phyloP scores from a whole-genome alignment of 2,113 vertebrate genomes.

The Archocentrus centrarchus region DNA sequence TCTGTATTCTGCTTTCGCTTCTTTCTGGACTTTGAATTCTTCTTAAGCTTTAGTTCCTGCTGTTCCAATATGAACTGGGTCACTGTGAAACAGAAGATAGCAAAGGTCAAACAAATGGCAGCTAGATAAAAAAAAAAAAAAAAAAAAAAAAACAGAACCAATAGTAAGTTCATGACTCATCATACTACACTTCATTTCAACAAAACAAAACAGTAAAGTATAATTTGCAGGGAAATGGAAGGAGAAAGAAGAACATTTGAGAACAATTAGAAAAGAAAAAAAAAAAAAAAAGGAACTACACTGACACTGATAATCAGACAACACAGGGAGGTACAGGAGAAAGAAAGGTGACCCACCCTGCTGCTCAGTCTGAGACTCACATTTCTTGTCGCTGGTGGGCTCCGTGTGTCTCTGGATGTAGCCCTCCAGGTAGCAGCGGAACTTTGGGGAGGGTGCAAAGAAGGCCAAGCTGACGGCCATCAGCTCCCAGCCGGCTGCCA shows the following conservation, averaged over 20 bases:
- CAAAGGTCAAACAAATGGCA: conserved; percentile 33
- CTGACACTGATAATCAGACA: conserved; percentile 13
- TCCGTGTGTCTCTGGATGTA: conserved; percentile 93
- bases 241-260: neutral
- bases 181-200: neutral
- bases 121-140: neutral
- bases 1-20: conserved; percentile 91
- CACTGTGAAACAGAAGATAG: conserved; percentile 77
- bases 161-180: neutral
- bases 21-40: conserved; percentile 92
- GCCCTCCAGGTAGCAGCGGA: conserved; percentile 91
- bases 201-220: neutral
- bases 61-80: conserved; percentile 88
- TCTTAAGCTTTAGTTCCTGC: conserved; percentile 89
- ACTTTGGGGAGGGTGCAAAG: conserved; percentile 91
- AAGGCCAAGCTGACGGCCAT: conserved; percentile 92
- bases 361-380: conserved; percentile 83
- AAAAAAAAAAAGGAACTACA: neutral
- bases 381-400: conserved; percentile 84
- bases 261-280: neutral
- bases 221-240: neutral
- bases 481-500: conserved; percentile 90
- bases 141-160: neutral
- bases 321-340: conserved; percentile 52
- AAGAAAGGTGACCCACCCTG: conserved; percentile 77